Evolutionary conservation across 2,888 invertebrate species (phyloP).

Genomic region (Augiades crinisus): DNA sequence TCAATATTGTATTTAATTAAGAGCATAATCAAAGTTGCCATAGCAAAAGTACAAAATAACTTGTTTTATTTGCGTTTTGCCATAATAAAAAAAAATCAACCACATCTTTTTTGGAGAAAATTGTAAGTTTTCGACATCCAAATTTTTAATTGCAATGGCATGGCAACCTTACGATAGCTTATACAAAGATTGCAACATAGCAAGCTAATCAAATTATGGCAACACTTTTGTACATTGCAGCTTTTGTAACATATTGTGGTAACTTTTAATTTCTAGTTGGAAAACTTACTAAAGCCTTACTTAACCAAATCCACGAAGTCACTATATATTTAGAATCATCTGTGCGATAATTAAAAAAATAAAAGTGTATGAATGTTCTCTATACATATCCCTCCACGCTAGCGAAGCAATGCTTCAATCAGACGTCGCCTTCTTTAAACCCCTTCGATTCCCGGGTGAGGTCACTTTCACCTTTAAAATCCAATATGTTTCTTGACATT

Average conservation of each 20-base stretch:
- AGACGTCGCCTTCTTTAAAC: not conserved
- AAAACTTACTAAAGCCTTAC: constrained; percentile 12
- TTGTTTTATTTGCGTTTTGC: not conserved
- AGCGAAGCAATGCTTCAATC: not conserved
- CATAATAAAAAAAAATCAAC: not conserved
- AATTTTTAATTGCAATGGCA: not conserved
- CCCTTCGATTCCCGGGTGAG: not conserved
- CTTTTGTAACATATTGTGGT: not conserved
- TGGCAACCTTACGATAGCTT: not conserved
- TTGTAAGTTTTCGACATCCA: too few relatives aligned
- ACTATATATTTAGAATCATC: constrained; percentile 1
- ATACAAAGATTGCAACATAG: not conserved
- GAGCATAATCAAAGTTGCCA: not conserved
- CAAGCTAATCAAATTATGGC: constrained; percentile 4
- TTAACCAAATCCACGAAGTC: constrained; percentile 9
- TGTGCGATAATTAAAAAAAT: constrained; percentile 1
- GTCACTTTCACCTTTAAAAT: not conserved
- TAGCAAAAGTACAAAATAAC: not conserved
- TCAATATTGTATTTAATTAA: not conserved
- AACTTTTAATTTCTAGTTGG: constrained; percentile 14
- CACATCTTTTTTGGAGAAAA: too few relatives aligned
- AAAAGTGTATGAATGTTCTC: not conserved
- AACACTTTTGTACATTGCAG: not conserved
- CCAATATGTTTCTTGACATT: not conserved
- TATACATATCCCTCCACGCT: not conserved